Evolutionary conservation across 2,888 invertebrate species (phyloP), one percentile per base, ranked within the genome.

Genomic region (Epistrophe grossulariae): DNA sequence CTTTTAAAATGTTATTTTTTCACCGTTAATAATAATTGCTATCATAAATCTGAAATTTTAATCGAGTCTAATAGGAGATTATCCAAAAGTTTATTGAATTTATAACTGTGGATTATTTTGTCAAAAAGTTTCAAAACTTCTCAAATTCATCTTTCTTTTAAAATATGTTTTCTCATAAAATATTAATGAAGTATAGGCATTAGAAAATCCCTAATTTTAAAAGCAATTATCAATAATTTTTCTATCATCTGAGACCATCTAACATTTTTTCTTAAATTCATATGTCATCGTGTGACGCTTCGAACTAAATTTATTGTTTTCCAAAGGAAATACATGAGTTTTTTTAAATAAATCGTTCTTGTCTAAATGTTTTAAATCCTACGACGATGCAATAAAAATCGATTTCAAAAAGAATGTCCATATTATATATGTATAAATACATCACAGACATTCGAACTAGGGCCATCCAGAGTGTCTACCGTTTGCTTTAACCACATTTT

Each of bases 341-440:
- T 13, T 40, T 24, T 62, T 24, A 43, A 62, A 62, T 62, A 24
- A 43, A 15, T 31, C 31, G 31, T 31, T 1, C 0, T 8, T 10
- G 48, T 28, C 24, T 13, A 5, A 17, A 48, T 35, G n/a, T 48
- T 11, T 15, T 50, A 35, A 68, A 50, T 50, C 40, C 5, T n/a
- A 17, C n/a, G 11, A 17, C n/a, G 11, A 48, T 66, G 19, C 43
- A 66, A 76, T 57, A 66, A 57, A 77, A 77, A 68, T 59, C 76
- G 66, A 68, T 77, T 77, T 68, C 6, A 11, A 45, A 31, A 35
- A 77, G 38, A 77, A 59, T 10, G n/a, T 15, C 38, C 48, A 60
- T 68, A 45, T n/a, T n/a, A 24, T 2, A 2, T 15, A 15, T 31
- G n/a, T n/a, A n/a, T n/a, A n/a, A n/a, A n/a, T 45, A 45, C 45